phyloP scores from a whole-genome alignment of 2,113 vertebrate species.

The Mormyrus lacerda region DNA sequence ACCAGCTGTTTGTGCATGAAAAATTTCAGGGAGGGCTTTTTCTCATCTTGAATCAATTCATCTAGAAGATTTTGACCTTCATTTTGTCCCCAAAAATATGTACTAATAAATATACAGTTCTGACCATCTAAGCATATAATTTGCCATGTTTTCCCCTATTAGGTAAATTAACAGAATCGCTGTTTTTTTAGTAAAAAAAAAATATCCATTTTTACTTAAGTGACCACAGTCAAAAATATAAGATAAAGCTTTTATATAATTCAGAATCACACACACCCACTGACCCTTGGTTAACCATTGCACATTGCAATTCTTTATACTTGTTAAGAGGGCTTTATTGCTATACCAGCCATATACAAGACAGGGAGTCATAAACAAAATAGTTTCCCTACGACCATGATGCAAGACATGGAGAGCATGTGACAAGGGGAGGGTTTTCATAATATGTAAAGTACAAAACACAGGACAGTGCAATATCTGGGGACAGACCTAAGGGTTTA shows the following conservation, averaged over 20 bases:
- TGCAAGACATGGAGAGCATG: neutral
- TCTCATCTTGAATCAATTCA: neutral
- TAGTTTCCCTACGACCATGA: neutral
- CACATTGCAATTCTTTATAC: neutral
- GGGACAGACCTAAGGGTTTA: neutral
- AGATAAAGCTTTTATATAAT: no score
- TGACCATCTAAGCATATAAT: neutral
- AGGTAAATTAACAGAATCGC: neutral
- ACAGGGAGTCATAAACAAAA: no score
- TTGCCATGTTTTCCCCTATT: neutral
- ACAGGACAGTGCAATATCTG: neutral
- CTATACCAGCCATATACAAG: neutral
- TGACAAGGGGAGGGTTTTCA: neutral
- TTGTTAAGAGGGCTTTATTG: neutral
- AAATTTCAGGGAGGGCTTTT: neutral
- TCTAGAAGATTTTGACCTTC: neutral
- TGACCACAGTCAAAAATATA: neutral
- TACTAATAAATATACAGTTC: neutral
- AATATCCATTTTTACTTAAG: neutral
- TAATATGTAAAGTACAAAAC: neutral
- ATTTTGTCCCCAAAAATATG: neutral
- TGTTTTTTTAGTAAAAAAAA: neutral
- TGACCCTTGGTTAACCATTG: neutral
- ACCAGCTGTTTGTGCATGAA: neutral
- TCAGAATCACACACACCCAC: neutral